Base-by-base conservation (phyloP, 2,797 vertebrate genomes). In the Sternotherus odoratus region DNA sequence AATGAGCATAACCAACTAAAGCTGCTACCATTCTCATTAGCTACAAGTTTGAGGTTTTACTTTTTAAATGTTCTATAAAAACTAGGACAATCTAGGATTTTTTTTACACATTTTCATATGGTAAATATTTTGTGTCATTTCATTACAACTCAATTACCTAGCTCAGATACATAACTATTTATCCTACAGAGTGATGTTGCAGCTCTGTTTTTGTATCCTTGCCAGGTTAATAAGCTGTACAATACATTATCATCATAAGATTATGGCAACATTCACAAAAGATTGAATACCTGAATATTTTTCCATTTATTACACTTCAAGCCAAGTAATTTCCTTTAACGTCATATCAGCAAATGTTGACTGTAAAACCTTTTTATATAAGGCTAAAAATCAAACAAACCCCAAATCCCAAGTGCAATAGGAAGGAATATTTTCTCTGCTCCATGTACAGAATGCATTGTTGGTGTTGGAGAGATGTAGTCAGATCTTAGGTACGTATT, bases 171-270 rank as follows among this genome's bases (percentile, higher is more conserved):
- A 82, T 94, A 74, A 46, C 86, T 82, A 84, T 85, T 95, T 91
- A 36, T 88, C 60, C 43, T 86, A 50, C 23, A 92, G 50, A 39
- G 82, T n/a, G 28, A 66, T 86, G 82, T 85, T 66, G 63, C 69
- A 92, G 81, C 60, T 92, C 89, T 92, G 88, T 91, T 89, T 94
- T 91, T 86, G 80, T 90, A 93, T 23, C 30, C 74, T 85, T 81
- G 66, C 77, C 91, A 92, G n/a, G 87, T 36, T 96, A 94, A 91
- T 94, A 91, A 95, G 63, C 21, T 92, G 60, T 48, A 81, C 87
- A 50, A 95, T 88, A 77, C 81, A 92, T 92, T 88, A 84, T 81
- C 83, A 89, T 89, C 63, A 77, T 2, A 8, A 95, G 36, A 66
- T 94, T 92, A 92, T 53, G 54, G 39, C 83, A 91, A 79, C 16